Conservation (phyloP, 2,888 invertebrate species). For the Morpho helenor region DNA sequence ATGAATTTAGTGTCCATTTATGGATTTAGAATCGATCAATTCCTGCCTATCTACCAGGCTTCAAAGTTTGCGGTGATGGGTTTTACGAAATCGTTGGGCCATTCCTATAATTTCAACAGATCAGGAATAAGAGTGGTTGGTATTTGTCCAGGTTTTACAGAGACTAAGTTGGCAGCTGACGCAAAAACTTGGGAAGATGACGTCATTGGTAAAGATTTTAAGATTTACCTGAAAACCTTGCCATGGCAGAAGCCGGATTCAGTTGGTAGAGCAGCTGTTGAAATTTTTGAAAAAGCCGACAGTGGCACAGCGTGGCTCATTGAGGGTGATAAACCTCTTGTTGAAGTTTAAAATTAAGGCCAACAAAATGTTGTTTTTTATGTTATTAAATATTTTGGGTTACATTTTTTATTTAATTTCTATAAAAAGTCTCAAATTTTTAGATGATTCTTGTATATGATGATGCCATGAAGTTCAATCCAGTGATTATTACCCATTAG, state of each 20-base stretch:
- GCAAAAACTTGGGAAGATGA: slow-evolving; percentile 27
- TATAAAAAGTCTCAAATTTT: neutral
- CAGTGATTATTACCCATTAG: too few relatives aligned
- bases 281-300: slow-evolving; percentile 52
- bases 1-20: slow-evolving; percentile 82
- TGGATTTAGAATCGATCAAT: slow-evolving; percentile 71
- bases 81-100: slow-evolving; percentile 70
- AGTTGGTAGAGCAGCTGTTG: slow-evolving; percentile 46
- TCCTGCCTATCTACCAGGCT: slow-evolving; percentile 78
- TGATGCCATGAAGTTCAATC: too few relatives aligned
- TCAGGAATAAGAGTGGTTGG: slow-evolving; percentile 74
- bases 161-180: slow-evolving; percentile 44
- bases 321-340: slow-evolving; percentile 54
- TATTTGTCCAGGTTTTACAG: slow-evolving; percentile 75
- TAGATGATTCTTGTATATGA: too few relatives aligned
- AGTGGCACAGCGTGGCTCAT: slow-evolving; percentile 76
- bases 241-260: slow-evolving; percentile 45
- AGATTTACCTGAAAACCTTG: slow-evolving; percentile 29
- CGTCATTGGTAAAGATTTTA: slow-evolving; percentile 30
- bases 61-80: slow-evolving; percentile 76
- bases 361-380: neutral
- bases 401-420: neutral
- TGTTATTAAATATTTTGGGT: neutral
- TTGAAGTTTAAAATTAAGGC: slow-evolving; percentile 17
- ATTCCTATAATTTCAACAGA: slow-evolving; percentile 57